These are phyloP conservation scores for Hemicrepidius hirtus DNA, from an alignment of 2,888 invertebrate species.

Conservation along the genomic window DNA sequence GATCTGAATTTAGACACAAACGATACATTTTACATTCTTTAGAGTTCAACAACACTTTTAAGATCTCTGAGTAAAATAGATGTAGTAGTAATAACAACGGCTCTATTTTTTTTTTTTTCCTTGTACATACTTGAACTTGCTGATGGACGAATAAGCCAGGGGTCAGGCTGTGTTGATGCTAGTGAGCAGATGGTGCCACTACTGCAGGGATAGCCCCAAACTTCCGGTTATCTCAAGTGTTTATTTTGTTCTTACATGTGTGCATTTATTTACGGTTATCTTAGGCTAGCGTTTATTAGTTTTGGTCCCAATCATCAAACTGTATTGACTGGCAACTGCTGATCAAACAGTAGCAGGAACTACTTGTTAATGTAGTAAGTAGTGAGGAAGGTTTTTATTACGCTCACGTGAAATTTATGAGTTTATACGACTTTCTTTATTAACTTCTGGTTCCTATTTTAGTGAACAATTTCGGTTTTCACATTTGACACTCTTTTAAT, in stretches of 20 bases:
- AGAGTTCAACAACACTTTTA: constrained; percentile 7
- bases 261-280: constrained; percentile 18
- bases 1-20: constrained; percentile 8
- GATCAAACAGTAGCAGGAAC: constrained; percentile 10
- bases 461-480: too few species aligned
- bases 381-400: constrained; percentile 14
- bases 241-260: constrained; percentile 19
- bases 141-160: constrained; percentile 9
- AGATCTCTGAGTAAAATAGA: not conserved
- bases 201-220: not conserved
- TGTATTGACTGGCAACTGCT: not conserved
- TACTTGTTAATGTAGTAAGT: not conserved
- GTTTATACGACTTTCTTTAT: not conserved
- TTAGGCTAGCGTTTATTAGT: constrained; percentile 8
- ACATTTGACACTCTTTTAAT: too few species aligned
- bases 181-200: constrained; percentile 5
- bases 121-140: not conserved
- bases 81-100: constrained; percentile 10
- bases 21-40: not conserved
- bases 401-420: not conserved
- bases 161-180: constrained; percentile 11
- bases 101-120: not conserved
- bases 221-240: constrained; percentile 22
- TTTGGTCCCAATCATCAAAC: not conserved
- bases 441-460: too few species aligned